Evolutionary conservation across 2,797 vertebrate genomes (phyloP).

Genomic region (Tragopan temminckii): DNA sequence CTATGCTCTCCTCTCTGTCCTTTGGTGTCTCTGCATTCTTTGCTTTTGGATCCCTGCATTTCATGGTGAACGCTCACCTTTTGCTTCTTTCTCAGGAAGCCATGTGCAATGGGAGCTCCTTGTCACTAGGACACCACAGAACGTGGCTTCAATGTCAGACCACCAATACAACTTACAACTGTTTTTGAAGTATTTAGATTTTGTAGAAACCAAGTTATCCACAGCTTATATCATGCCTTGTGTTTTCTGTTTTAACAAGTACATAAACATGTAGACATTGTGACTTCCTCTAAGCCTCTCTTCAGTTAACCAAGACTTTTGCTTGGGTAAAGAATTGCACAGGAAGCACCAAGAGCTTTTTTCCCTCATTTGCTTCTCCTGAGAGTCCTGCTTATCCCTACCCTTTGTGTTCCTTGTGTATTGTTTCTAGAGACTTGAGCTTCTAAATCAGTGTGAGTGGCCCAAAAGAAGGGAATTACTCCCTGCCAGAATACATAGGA

Average conservation of each 20-base stretch:
- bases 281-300: neutral
- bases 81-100: neutral
- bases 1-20: neutral
- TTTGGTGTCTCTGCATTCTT: neutral
- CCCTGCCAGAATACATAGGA: neutral
- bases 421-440: conserved; percentile 63
- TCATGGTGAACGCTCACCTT: neutral
- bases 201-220: neutral
- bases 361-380: neutral
- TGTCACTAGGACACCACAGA: rapidly evolving
- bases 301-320: neutral
- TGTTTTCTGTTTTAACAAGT: neutral
- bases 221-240: neutral
- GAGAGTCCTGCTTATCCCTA: conserved; percentile 28
- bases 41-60: neutral
- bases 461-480: conserved; percentile 3
- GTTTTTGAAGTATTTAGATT: neutral
- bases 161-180: neutral
- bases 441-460: conserved; percentile 24
- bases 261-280: rapidly evolving
- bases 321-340: neutral
- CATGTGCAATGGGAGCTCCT: neutral
- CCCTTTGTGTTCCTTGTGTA: conserved; percentile 55
- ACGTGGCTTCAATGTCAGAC: neutral
- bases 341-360: neutral